Evolutionary conservation across 2,113 vertebrate genomes (phyloP), one percentile per base, ranked within the genome.

Genomic region (Cranoglanis bouderius): DNA sequence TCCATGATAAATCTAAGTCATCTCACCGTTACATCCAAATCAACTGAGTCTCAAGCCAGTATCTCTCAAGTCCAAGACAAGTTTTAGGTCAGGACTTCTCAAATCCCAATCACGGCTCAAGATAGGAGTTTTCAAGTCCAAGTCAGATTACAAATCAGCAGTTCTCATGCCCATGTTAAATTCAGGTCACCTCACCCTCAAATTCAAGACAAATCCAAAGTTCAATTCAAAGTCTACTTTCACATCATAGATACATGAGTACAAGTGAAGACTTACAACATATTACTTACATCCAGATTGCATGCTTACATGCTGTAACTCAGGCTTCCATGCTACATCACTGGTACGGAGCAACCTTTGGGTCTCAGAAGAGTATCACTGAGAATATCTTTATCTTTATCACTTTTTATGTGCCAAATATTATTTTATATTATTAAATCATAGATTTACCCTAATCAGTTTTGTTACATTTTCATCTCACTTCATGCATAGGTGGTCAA

Each of bases 401-500:
- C 6, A 26, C 16, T 53, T 57, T 40, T 43, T 18, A 35, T 13
- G 3, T 59, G 26, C 0, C 35, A 38, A 53, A 43, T 59, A 18
- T 35, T 43, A 63, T 85, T 65, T 81, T 19, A n/a, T n/a, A n/a
- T n/a, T n/a, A n/a, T n/a, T n/a, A n/a, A n/a, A n/a, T 29, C n/a
- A 65, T 35, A 65, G 29, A 57, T 87, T 77, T 82, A 10, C n/a
- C 32, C 29, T 19, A 38, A 81, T 82, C 46, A 46, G 40, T 78
- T 87, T 82, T 70, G 61, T 43, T 87, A 8, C 14, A 57, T 88
- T 81, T 72, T 82, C 40, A 29, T 43, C 38, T 74, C 38, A 53
- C 51, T 89, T 82, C 72, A 53, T 85, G 87, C 57, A 80, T 78
- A 87, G 87, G 74, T 85, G 21, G 80, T 74, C 84, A 74, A 86